Evolutionary conservation across 2,888 invertebrate species (phyloP).

Genomic region (Pasiphila rectangulata): DNA sequence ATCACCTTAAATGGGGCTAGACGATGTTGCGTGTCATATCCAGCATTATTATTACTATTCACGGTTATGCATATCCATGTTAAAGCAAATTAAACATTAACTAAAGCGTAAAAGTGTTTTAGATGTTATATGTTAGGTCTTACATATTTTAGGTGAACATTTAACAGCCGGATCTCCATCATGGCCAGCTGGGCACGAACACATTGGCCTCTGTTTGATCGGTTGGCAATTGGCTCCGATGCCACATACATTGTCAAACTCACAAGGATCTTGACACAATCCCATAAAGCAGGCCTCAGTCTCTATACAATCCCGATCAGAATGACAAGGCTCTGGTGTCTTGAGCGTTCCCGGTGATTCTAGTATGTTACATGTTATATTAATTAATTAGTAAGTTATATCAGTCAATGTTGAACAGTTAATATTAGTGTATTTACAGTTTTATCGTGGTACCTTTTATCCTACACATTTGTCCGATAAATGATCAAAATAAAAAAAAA

Average conservation of each 20-base stretch:
- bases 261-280: conserved; percentile 90
- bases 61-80: neutral
- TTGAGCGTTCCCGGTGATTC: conserved; percentile 86
- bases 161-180: conserved; percentile 91
- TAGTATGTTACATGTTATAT: conserved; percentile 76
- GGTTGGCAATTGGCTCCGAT: conserved; percentile 88
- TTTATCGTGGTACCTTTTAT: conserved; percentile 14
- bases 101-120: conserved; percentile 5
- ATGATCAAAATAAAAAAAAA: conserved; percentile 40
- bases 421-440: conserved; percentile 44
- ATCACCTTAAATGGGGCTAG: no score
- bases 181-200: conserved; percentile 89
- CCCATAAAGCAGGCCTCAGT: conserved; percentile 91
- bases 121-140: conserved; percentile 61
- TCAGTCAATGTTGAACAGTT: conserved; percentile 31
- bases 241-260: conserved; percentile 89
- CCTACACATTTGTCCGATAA: conserved; percentile 74
- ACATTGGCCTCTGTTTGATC: conserved; percentile 91
- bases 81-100: conserved; percentile 1
- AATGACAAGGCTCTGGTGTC: conserved; percentile 89
- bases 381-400: conserved; percentile 67
- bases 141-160: conserved; percentile 90
- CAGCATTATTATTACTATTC: no score
- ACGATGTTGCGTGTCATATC: no score
- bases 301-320: conserved; percentile 91